These are phyloP conservation scores for Blastomussa wellsi DNA, from an alignment of 92 coral and sea anemone species.

Conservation along the genomic window DNA sequence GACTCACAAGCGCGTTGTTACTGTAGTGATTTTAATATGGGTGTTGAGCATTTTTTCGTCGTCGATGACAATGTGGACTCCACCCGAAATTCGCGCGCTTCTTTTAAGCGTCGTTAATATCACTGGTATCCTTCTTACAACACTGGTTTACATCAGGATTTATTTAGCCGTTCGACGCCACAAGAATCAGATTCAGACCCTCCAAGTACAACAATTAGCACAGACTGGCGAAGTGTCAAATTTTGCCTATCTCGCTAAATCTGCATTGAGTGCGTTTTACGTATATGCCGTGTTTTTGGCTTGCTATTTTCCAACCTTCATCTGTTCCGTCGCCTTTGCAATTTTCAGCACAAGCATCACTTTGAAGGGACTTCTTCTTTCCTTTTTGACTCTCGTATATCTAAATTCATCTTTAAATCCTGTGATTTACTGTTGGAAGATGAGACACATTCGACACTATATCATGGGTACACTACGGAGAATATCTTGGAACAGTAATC, in stretches of 20 bases:
- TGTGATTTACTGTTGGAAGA: neutral
- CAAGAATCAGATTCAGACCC: neutral
- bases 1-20: conserved; percentile 13
- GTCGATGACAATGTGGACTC: neutral
- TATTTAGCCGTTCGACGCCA: neutral
- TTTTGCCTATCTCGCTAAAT: neutral
- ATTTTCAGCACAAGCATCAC: neutral
- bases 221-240: neutral
- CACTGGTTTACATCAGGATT: neutral
- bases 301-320: neutral
- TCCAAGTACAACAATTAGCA: neutral
- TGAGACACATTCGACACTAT: neutral
- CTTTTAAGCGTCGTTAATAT: neutral
- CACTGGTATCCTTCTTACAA: neutral
- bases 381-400: neutral
- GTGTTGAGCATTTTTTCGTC: neutral
- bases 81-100: neutral
- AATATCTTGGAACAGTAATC: neutral
- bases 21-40: neutral
- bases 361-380: neutral
- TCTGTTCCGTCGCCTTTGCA: neutral
- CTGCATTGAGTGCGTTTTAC: neutral
- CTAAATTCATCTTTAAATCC: conserved; percentile 14
- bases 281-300: neutral
- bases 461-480: neutral